Evolutionary conservation across 1,140 invertebrate species (phyloP).

Genomic region (Cotesia glomerata): DNA sequence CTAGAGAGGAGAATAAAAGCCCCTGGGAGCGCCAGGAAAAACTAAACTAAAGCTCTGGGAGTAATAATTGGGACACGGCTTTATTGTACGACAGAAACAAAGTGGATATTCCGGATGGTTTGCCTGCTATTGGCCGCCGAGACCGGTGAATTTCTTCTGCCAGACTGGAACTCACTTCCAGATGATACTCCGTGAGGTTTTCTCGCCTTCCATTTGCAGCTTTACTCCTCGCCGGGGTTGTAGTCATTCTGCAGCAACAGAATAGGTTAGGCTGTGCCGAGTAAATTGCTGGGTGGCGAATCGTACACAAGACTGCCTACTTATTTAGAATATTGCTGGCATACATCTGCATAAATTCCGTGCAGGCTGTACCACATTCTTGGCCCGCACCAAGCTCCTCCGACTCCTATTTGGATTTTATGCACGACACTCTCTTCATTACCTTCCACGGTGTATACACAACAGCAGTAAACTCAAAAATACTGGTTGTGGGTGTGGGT

Average conservation of each 20-base stretch:
- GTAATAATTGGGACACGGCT: slow-evolving; percentile 33
- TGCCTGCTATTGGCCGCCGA: background rate
- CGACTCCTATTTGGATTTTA: slow-evolving; percentile 35
- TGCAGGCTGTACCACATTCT: slow-evolving; percentile 53
- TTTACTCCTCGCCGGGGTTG: background rate
- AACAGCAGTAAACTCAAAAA: background rate
- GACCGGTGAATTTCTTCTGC: background rate
- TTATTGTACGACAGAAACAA: slow-evolving; percentile 27
- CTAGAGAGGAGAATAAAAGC: background rate
- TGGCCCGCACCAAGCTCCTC: slow-evolving; percentile 36
- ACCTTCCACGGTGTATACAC: slow-evolving; percentile 38
- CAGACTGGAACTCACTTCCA: background rate
- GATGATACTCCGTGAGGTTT: background rate
- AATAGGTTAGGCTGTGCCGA: background rate
- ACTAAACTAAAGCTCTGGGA: slow-evolving; percentile 1
- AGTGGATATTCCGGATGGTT: background rate
- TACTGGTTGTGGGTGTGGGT: background rate
- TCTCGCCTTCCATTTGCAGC: background rate
- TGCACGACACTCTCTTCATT: slow-evolving; percentile 30
- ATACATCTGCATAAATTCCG: slow-evolving; percentile 65
- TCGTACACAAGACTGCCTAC: slow-evolving; percentile 46
- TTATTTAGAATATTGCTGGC: slow-evolving; percentile 65
- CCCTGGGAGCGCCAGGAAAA: background rate
- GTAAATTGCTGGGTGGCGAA: slow-evolving; percentile 31
- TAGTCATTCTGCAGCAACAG: background rate